Conservation (phyloP, 2,888 invertebrate genomes). For the Acronicta alni region DNA sequence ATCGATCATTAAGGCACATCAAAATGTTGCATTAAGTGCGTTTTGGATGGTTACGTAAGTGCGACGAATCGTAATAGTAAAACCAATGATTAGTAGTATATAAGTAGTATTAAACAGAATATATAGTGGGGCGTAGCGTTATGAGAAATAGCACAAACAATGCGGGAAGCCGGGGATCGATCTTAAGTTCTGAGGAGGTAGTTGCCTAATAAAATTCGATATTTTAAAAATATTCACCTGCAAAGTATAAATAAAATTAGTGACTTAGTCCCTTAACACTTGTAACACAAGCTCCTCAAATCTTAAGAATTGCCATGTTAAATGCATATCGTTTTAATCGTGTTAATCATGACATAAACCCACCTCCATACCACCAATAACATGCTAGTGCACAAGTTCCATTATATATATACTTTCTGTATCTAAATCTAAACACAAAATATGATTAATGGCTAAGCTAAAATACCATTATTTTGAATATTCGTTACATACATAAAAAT, state of each 20-base stretch:
- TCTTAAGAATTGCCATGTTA: constrained; percentile 72
- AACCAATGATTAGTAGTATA: constrained; percentile 42
- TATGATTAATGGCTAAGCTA: constrained; percentile 25
- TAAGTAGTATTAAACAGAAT: constrained; percentile 44
- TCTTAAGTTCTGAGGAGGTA: constrained; percentile 67
- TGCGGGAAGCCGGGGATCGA: constrained; percentile 58
- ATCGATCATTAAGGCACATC: constrained; percentile 17
- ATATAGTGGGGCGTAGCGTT: constrained; percentile 45
- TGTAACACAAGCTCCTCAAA: constrained; percentile 63
- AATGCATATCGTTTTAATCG: constrained; percentile 63
- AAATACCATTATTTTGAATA: constrained; percentile 29
- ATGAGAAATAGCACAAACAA: constrained; percentile 59
- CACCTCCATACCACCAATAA: constrained; percentile 81
- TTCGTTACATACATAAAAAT: constrained; percentile 26
- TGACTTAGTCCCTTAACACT: constrained; percentile 9
- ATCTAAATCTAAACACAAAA: constrained; percentile 38
- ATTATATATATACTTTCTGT: constrained; percentile 27
- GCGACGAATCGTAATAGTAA: constrained; percentile 27
- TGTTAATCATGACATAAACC: constrained; percentile 87
- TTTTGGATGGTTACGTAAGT: constrained; percentile 36
- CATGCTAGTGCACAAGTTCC: constrained; percentile 75
- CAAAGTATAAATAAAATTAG: constrained; percentile 3
- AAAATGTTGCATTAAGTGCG: constrained; percentile 47
- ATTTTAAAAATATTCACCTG: constrained; percentile 3
- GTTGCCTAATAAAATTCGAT: constrained; percentile 14